Evolutionary conservation across 2,797 vertebrate genomes (phyloP), one percentile per base, ranked within the genome.

Genomic region (Myripristis murdjan): DNA sequence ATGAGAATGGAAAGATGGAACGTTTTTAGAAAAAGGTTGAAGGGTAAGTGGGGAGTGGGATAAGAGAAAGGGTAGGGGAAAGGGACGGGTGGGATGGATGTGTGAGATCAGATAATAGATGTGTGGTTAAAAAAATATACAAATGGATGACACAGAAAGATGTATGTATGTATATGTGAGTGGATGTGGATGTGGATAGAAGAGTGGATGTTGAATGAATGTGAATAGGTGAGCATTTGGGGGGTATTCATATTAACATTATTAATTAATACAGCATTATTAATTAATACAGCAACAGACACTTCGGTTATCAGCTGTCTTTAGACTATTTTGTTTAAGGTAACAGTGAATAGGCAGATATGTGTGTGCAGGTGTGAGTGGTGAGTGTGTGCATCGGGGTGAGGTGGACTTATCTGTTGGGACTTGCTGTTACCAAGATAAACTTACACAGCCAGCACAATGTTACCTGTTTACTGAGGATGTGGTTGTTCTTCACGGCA

Each of bases 171-270:
- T n/a, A 65, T 44, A 62, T 59, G 59, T 15, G 15, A 10, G 39
- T 6, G 5, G 4, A 12, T n/a, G 16, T 37, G 33, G 33, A 23
- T 39, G 47, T 2, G 22, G 23, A 16, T 53, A 15, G 4, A 31
- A 6, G 3, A 12, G 11, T 53, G 51, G 12, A 28, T 28, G 26
- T 7, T 3, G 20, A 2, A n/a, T 80, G 53, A 46, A 60, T 65
- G 24, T 73, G 49, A 67, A 58, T 67, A 55, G 0, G 41, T 73
- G 70, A 64, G 62, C 24, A 46, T 59, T 67, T 2, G 67, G 37
- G 67, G 28, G n/a, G n/a, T n/a, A n/a, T n/a, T n/a, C n/a, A n/a
- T n/a, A n/a, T n/a, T n/a, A n/a, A n/a, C n/a, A n/a, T n/a, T n/a
- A n/a, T n/a, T n/a, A n/a, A n/a, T n/a, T n/a, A n/a, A n/a, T n/a